A percentile compares a stretch with the other conserved stretches of the same genome.
Conservation (phyloP, 2,113 vertebrate species). For the Mormoops blainvillei region DNA sequence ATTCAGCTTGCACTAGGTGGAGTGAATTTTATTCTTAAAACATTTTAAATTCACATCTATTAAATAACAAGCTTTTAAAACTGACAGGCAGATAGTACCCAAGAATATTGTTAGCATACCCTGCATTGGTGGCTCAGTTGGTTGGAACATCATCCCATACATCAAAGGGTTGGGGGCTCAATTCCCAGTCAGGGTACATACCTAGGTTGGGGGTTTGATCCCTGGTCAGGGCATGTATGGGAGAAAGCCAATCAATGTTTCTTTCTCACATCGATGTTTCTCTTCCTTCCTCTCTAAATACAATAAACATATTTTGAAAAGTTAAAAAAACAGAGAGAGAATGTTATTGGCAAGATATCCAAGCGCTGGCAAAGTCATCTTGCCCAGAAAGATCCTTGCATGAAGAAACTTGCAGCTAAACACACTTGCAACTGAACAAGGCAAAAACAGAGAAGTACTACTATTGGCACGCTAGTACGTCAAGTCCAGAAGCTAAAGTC, state of each 20-base stretch:
- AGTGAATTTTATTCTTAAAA: not conserved
- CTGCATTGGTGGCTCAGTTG: too few species aligned
- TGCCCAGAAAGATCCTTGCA: not conserved
- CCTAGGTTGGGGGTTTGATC: too few species aligned
- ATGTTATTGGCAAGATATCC: not conserved
- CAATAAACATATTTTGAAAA: too few species aligned
- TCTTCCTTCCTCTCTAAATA: too few species aligned
- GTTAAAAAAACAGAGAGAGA: not conserved
- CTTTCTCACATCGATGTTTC: too few species aligned
- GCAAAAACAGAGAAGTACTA: not conserved
- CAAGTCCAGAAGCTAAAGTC: not conserved
- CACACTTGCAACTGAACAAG: not conserved
- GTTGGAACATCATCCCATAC: too few species aligned
- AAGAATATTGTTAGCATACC: not conserved
- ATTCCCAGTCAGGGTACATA: too few species aligned
- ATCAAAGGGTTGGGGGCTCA: too few species aligned
- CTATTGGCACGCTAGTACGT: not conserved
- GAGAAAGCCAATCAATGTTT: too few species aligned
- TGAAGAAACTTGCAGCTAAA: not conserved
- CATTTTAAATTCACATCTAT: not conserved
- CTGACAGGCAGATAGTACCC: not conserved
- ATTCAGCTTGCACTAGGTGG: not conserved
- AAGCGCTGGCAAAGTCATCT: not conserved
- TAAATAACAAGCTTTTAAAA: not conserved
- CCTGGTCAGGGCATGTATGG: too few species aligned